Conservation (phyloP, 2,797 vertebrate genomes). For the Protosalanx chinensis region DNA sequence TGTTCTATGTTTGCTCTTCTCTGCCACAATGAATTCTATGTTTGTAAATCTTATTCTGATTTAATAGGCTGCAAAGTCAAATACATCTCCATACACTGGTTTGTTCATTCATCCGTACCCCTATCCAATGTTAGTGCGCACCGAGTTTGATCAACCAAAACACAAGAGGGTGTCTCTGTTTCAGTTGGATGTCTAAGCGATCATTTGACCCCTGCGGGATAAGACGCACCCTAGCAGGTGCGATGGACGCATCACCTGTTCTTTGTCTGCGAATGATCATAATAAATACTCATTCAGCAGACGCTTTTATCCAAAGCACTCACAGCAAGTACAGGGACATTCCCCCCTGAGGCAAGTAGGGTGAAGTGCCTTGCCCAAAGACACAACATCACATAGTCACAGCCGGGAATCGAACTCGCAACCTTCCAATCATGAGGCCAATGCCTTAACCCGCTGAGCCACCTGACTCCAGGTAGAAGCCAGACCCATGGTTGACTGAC, state of each 20-base stretch:
- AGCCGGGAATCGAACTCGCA: too few relatives aligned
- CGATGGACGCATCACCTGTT: conserved; percentile 17
- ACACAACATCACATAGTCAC: too few relatives aligned
- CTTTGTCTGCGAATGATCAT: conserved; percentile 24
- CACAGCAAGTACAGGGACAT: too few relatives aligned
- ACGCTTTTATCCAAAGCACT: too few relatives aligned
- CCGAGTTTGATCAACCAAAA: background rate
- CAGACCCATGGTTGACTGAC: background rate
- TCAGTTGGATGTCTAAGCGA: background rate
- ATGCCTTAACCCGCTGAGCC: too few relatives aligned
- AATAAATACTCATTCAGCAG: too few relatives aligned
- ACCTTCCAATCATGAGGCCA: too few relatives aligned
- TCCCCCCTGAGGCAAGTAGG: too few relatives aligned
- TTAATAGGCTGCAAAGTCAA: background rate
- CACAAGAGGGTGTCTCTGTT: conserved; percentile 3
- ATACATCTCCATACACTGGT: background rate
- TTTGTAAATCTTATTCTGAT: too few relatives aligned
- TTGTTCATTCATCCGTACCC: background rate
- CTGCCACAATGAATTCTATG: too few relatives aligned
- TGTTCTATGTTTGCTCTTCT: too few relatives aligned
- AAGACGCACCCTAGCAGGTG: background rate
- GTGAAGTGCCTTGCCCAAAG: too few relatives aligned
- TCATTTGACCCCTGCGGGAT: background rate
- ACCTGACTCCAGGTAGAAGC: background rate
- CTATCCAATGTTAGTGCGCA: background rate